Evolutionary conservation across 2,113 vertebrate species (phyloP).

Genomic region (Uria aalge): DNA sequence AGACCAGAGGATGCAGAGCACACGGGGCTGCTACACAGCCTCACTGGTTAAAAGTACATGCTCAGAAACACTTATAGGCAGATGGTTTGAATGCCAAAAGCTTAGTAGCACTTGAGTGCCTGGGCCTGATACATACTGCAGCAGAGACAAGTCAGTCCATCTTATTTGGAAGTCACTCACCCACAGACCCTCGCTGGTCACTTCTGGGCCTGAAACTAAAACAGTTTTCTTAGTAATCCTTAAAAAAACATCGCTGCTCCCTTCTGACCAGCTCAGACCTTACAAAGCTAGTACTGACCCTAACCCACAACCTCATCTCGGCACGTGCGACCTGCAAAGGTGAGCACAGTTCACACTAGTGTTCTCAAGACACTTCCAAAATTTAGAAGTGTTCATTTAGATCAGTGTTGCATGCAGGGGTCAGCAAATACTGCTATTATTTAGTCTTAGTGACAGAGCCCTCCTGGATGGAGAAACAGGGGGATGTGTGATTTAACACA

Average conservation of each 20-base stretch:
- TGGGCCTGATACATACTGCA: neutral
- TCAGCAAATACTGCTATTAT: neutral
- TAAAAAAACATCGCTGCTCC: neutral
- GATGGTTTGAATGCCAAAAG: neutral
- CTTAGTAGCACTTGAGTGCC: neutral
- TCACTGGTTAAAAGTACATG: neutral
- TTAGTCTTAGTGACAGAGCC: neutral
- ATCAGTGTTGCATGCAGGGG: neutral
- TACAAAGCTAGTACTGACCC: neutral
- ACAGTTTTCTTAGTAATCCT: neutral
- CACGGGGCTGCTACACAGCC: fast-evolving
- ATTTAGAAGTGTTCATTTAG: neutral
- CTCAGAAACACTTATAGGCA: neutral
- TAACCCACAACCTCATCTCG: neutral
- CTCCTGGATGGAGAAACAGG: neutral
- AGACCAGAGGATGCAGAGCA: neutral
- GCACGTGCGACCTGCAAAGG: neutral
- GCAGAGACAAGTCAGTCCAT: neutral
- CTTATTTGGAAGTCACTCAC: neutral
- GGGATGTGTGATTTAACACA: neutral
- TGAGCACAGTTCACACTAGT: neutral
- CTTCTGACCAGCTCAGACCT: neutral
- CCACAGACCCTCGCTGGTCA: neutral
- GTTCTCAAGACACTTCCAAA: neutral
- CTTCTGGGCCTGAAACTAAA: neutral